Percentiles rank a stretch among this genome's conserved stretches.
Evolutionary conservation across 1,140 invertebrate species (phyloP).

Genomic region (Drosophila simulans): DNA sequence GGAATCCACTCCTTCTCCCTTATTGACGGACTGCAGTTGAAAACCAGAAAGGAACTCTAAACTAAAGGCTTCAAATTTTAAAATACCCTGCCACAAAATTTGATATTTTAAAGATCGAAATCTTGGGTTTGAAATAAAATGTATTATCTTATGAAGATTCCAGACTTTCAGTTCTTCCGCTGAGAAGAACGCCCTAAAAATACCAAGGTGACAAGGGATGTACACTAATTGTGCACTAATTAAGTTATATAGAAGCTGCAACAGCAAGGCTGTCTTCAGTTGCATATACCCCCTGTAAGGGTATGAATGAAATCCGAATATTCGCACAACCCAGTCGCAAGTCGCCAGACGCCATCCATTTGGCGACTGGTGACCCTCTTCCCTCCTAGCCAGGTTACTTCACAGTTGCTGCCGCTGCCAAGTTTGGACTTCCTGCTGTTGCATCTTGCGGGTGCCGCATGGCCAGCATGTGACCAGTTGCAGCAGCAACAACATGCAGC

Average conservation of each 20-base stretch:
- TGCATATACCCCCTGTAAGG: not conserved
- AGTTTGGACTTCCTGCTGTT: constrained; percentile 57
- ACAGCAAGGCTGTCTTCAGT: no score
- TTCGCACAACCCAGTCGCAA: not conserved
- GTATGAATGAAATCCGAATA: constrained; percentile 13
- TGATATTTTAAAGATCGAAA: no score
- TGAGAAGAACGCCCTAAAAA: no score
- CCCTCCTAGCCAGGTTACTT: constrained; percentile 54
- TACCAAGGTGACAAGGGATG: no score
- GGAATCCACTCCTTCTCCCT: constrained; percentile 21
- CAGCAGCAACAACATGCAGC: constrained; percentile 16
- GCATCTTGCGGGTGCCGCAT: constrained; percentile 52
- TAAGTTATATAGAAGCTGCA: no score
- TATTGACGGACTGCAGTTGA: constrained; percentile 11
- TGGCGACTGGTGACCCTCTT: constrained; percentile 23
- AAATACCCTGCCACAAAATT: not conserved
- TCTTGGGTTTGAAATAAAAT: no score
- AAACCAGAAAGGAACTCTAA: not conserved
- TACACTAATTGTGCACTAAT: no score
- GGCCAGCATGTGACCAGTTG: constrained; percentile 49
- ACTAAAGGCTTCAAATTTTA: not conserved
- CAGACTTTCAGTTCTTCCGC: no score
- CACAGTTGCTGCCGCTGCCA: constrained; percentile 44
- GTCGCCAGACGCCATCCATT: constrained; percentile 13
- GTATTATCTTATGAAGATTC: no score